Base-by-base conservation (phyloP, 2,888 invertebrate species). In the Chrysolina oricalcia region DNA sequence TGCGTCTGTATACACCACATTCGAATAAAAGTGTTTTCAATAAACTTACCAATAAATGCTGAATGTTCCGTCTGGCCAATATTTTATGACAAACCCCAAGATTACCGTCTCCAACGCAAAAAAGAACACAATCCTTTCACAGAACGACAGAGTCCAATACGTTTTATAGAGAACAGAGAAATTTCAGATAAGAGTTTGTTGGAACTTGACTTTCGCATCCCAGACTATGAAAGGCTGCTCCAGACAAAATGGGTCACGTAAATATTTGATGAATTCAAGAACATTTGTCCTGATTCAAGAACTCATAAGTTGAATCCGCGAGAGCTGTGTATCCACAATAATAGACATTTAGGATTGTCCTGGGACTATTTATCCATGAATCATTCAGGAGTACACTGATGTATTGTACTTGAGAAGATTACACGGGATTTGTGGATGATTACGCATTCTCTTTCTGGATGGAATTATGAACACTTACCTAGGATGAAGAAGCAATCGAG, bases 321-420 rank as follows among this genome's bases (percentile, higher is more conserved):
- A 78, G 75, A 75, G 80, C 83, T 78, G 82, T 83, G 83, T 78
- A 83, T 84, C 81, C 81, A 84, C 82, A 84, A 85, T 85, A 86
- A 84, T 85, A 83, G 82, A 85, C 85, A 83, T 84, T 84, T 83
- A 85, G 78, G 83, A 78, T 79, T 81, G 81, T 78, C 82, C 76
- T 69, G 83, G 83, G 83, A 77, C 78, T 82, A 80, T 82, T 84
- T 81, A 81, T 81, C 81, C 81, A 79, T 79, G 35, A 73, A 73
- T 74, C 65, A 74, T 74, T 56, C 46, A 73, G 11, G 27, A 27
- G 63, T 62, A 56, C 56, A 70, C 40, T 46, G 56, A 35, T 15
- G 59, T 46, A 70, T 70, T 46, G 74, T 53, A 17, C 21, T 43
- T 40, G 13, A 56, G 21, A 41, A 27, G 65, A 56, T 70, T 46